A percentile compares a stretch with the other conserved stretches of the same genome.
phyloP scores from a whole-genome alignment of 2,797 vertebrate genomes.

The Apodemus agrarius region DNA sequence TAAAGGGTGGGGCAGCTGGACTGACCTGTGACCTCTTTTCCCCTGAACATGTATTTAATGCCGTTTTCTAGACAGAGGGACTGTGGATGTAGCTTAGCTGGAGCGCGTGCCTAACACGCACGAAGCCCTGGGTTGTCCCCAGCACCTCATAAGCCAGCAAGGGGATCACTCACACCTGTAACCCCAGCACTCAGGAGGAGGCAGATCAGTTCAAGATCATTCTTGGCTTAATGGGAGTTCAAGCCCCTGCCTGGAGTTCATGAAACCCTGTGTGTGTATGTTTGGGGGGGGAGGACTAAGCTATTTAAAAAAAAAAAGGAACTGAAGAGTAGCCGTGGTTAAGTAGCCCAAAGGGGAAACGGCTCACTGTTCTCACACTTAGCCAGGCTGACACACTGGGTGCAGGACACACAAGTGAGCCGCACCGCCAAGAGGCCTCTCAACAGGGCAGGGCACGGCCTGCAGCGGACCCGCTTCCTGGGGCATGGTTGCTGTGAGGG shows the following conservation, averaged over 20 bases:
- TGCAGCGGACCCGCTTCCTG: background rate
- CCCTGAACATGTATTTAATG: background rate
- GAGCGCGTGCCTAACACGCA: background rate
- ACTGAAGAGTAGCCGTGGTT: background rate
- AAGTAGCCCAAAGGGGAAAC: background rate
- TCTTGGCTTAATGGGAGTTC: background rate
- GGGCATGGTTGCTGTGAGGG: constrained; percentile 3
- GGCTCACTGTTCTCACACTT: background rate
- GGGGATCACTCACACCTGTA: background rate
- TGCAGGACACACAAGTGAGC: background rate
- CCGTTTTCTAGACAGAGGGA: background rate
- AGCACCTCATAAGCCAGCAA: background rate
- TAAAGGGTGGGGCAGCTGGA: background rate
- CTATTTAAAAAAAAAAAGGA: background rate
- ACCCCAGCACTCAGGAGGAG: background rate
- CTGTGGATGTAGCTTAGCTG: background rate
- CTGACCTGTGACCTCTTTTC: background rate
- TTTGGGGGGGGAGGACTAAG: background rate
- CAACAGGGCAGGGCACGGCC: background rate
- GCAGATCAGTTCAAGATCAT: background rate
- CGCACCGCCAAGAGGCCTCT: background rate
- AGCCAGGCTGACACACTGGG: background rate
- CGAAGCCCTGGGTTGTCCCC: background rate
- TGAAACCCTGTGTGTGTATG: background rate
- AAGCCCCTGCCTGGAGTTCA: background rate